Base-by-base conservation (phyloP, 2,113 vertebrate species). In the Polyodon spathula region DNA sequence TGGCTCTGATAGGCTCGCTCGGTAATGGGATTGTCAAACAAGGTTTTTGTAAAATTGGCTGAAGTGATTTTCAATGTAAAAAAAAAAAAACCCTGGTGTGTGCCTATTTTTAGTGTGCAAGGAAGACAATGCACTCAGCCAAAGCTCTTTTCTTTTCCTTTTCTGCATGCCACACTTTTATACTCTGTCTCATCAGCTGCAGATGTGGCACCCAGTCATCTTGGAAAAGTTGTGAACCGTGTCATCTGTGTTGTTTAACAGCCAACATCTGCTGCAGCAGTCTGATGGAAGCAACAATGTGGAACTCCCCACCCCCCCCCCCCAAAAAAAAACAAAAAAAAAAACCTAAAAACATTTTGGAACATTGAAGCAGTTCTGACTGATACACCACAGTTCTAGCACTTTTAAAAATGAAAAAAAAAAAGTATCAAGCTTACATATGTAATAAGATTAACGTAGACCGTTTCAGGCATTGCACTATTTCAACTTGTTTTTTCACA, bases 191-290 rank as follows among this genome's bases (percentile, higher is more conserved):
- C 83, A 72, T 79, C 61, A 72, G 68, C 79, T 86, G 73, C 89
- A 91, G 88, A 89, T 90, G 90, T 86, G 87, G 79, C 12, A 70
- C 63, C 65, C 82, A 69, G 84, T 88, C 73, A 76, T 80, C 80
- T 72, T 76, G 63, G 71, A 81, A 74, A 84, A 90, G 86, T 87
- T 83, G 66, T 88, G 89, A 92, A 87, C 87, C 85, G 83, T 81
- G 82, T 87, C 76, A 76, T 89, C 87, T 89, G 84, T 56, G 74
- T 70, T 76, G 77, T 73, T 73, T 84, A 87, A 79, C 90, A 88
- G 82, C 80, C 84, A 81, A 79, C 92, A 92, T 88, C 89, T 93
- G 89, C 84, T 72, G 75, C 69, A 68, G 78, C 85, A 64, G 75
- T 81, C 84, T 78, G 81, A 66, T 78, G 84, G 68, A 68, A 85